Evolutionary conservation across 2,888 invertebrate species (phyloP), one percentile per base, ranked within the genome.

Genomic region (Parnassius apollo): DNA sequence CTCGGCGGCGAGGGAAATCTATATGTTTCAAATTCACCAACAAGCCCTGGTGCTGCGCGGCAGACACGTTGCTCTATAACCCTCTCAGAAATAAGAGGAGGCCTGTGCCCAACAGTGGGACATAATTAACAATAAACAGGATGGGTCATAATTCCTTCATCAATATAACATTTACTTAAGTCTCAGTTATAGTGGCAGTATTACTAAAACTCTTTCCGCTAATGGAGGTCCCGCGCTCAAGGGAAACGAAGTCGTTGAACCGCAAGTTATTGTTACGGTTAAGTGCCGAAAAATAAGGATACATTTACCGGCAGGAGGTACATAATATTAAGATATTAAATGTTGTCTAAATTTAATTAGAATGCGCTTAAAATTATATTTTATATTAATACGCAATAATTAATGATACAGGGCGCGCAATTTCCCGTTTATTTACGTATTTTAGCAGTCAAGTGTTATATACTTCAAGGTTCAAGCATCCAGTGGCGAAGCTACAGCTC

Each of bases 151-250:
- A 63, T 55, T 56, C 52, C 50, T 59, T 59, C 59, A 63, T 63
- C 55, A 64, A 48, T 46, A 51, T 56, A 56, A 63, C 57, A 64
- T 52, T 18, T 59, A 64, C 52, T 57, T 63, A 55, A 50, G 49
- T 53, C 18, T 18, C n/a, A 46, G 7, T 35, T 4, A 35, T 49
- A 49, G 55, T 46, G 56, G 52, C 35, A 48, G 56, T 60, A 57
- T 52, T 44, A 60, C 57, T 60, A 64, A 60, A 60, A 64, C 60
- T 60, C 59, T 49, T 64, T 52, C 57, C 57, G 48, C 48, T 64
- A 64, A 60, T 60, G 60, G 60, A 64, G 60, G 60, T 57, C 64
- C 56, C 45, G 51, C 59, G 63, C 42, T 63, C 63, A 63, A 63
- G 60, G 64, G 46, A 52, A 64, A 59, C 55, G 25, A 18, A 57